Evolutionary conservation across 2,888 invertebrate species (phyloP).

Genomic region (Ophioninae sp.): DNA sequence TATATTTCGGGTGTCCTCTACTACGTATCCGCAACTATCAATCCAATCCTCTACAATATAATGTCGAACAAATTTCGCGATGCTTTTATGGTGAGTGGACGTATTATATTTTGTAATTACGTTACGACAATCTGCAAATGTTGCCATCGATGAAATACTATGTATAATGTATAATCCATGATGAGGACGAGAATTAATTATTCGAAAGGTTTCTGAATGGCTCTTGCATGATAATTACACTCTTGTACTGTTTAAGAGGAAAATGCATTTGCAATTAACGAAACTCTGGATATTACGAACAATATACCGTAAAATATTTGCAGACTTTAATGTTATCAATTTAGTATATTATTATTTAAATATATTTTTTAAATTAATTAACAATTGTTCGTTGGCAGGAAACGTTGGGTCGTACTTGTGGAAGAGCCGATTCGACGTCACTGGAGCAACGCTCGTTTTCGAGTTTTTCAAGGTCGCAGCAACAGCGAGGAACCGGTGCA

Average conservation of each 20-base stretch:
- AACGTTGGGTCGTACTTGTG: constrained; percentile 83
- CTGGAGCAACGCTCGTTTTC: constrained; percentile 84
- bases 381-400: constrained; percentile 80
- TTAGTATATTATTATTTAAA: too few species aligned
- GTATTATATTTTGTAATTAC: constrained; percentile 5
- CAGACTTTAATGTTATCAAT: not conserved
- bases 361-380: not conserved
- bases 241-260: not conserved
- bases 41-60: constrained; percentile 95
- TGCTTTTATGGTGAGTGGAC: constrained; percentile 91
- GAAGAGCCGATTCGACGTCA: constrained; percentile 69
- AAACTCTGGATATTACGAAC: not conserved
- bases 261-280: not conserved
- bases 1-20: constrained; percentile 95
- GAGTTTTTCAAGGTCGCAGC: constrained; percentile 83
- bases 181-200: not conserved
- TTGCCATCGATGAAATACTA: too few species aligned
- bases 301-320: not conserved
- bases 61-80: constrained; percentile 97
- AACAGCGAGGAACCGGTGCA: constrained; percentile 80
- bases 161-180: not conserved
- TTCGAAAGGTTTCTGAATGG: not conserved
- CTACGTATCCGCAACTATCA: constrained; percentile 95
- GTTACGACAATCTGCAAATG: too few species aligned
- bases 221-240: not conserved